A percentile compares a stretch with the other conserved stretches of the same genome.
Evolutionary conservation across 2,113 vertebrate species (phyloP).

Genomic region (Dunckerocampus dactyliophorus): DNA sequence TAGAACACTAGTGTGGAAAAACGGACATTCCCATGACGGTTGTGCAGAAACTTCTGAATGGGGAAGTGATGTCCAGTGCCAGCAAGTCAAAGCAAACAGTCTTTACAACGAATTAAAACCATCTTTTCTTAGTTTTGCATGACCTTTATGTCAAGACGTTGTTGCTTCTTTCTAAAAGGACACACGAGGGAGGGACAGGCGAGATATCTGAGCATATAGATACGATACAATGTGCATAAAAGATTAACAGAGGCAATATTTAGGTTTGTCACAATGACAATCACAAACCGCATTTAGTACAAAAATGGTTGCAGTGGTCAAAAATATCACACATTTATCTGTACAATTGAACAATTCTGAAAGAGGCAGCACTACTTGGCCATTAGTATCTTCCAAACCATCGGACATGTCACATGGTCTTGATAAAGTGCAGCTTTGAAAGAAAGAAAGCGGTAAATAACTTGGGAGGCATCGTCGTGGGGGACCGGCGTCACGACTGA

Average conservation of each 20-base stretch:
- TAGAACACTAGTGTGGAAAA: slow-evolving; percentile 11
- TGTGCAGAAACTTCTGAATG: background rate
- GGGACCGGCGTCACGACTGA: slow-evolving; percentile 22
- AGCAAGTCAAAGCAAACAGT: background rate
- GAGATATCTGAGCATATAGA: slow-evolving; percentile 81
- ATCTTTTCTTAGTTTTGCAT: slow-evolving; percentile 48
- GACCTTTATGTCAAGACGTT: slow-evolving; percentile 78
- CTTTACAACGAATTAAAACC: too few relatives aligned
- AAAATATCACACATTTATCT: slow-evolving; percentile 85
- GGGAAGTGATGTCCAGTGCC: too few relatives aligned
- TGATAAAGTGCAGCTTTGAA: slow-evolving; percentile 75
- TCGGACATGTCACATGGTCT: slow-evolving; percentile 59
- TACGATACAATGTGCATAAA: slow-evolving; percentile 78
- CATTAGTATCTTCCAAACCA: slow-evolving; percentile 40
- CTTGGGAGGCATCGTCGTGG: slow-evolving; percentile 51
- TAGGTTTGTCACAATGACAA: slow-evolving; percentile 78
- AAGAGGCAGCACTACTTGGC: slow-evolving; percentile 50
- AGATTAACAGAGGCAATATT: slow-evolving; percentile 76
- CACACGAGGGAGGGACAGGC: slow-evolving; percentile 73
- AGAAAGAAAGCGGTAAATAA: slow-evolving; percentile 54
- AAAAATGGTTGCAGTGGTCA: slow-evolving; percentile 84
- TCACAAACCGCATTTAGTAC: slow-evolving; percentile 80
- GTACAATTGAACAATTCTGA: slow-evolving; percentile 79
- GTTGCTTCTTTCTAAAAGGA: slow-evolving; percentile 74
- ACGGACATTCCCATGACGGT: background rate